Base-by-base conservation (phyloP, 2,113 vertebrate genomes). In the Tichodroma muraria region DNA sequence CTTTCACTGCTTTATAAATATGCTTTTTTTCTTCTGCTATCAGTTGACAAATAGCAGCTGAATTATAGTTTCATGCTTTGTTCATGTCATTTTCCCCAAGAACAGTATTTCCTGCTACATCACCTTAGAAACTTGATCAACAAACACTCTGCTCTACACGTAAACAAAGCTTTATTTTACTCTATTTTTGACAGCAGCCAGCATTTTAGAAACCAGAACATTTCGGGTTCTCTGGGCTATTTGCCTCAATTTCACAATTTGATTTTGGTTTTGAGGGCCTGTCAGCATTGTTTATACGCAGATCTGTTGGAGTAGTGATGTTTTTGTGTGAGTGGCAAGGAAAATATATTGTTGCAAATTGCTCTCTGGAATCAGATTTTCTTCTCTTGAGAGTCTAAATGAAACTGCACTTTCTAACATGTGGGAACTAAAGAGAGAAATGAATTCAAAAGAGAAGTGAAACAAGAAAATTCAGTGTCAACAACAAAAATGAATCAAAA, bases 91-190 rank as follows among this genome's bases (percentile, higher is more conserved):
- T 95, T 72, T 95, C 68, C 80, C 69, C 76, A 83, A 92, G 63
- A 87, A 91, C 68, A 72, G 81, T 90, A 76, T 93, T 97, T 97
- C 94, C 94, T 92, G 95, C 93, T 96, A 44, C 87, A 93, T 96
- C 96, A 96, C 95, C 89, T 96, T 95, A 96, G 94, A 96, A 96
- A 95, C 92, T 88, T 6, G 4, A 95, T 95, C 95, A 96, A 97
- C 95, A 97, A 97, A 95, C 87, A 94, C 79, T 93, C 94, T 11
- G 69, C 87, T 79, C 61, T 31, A 81, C 75, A 69, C 0, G 1
- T 91, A 96, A 96, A 95, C 95, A 95, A 87, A 94, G 92, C 89
- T 96, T 92, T 85, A 91, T 93, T 94, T 92, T 93, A 91, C 72
- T 64, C 84, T 61, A 70, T 82, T 84, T 93, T 90, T 96, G 92